Evolutionary conservation across 2,888 invertebrate genomes (phyloP).

Genomic region (Caenorhabditis afra): DNA sequence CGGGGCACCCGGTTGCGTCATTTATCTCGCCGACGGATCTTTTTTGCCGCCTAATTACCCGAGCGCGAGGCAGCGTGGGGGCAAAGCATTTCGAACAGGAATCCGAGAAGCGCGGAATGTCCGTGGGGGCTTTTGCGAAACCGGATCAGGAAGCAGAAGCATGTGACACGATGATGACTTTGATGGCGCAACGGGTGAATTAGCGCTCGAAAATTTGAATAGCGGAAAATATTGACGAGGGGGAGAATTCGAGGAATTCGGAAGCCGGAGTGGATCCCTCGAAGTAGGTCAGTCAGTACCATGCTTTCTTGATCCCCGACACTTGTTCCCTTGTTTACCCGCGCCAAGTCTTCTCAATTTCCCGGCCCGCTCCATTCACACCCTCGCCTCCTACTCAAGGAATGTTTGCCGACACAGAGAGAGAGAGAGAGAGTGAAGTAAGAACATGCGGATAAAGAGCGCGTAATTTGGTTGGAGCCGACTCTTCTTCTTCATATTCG

Average conservation of each 20-base stretch:
- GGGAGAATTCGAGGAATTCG: constrained; percentile 21
- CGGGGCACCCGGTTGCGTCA: constrained; percentile 48
- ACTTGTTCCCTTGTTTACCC: constrained; percentile 49
- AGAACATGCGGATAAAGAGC: constrained; percentile 48
- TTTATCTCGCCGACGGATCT: constrained; percentile 58
- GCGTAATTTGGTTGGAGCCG: constrained; percentile 52
- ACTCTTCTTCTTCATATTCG: background rate
- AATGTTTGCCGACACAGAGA: constrained; percentile 34
- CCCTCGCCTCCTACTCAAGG: constrained; percentile 7
- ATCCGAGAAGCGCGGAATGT: constrained; percentile 42
- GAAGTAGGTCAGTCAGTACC: constrained; percentile 22
- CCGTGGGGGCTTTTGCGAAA: constrained; percentile 54
- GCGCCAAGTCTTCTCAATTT: constrained; percentile 53
- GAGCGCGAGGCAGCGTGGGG: constrained; percentile 19
- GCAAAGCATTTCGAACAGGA: constrained; percentile 52
- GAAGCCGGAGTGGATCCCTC: background rate
- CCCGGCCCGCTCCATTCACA: constrained; percentile 50
- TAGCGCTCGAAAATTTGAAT: constrained; percentile 39
- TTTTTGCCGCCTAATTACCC: constrained; percentile 54
- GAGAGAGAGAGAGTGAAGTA: constrained; percentile 11
- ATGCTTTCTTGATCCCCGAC: constrained; percentile 53
- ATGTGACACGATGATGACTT: no score
- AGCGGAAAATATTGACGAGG: constrained; percentile 21
- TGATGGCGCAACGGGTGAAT: constrained; percentile 55
- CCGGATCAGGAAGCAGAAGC: constrained; percentile 21